Conservation (phyloP, 2,888 invertebrate species). For the Erebia aethiops region DNA sequence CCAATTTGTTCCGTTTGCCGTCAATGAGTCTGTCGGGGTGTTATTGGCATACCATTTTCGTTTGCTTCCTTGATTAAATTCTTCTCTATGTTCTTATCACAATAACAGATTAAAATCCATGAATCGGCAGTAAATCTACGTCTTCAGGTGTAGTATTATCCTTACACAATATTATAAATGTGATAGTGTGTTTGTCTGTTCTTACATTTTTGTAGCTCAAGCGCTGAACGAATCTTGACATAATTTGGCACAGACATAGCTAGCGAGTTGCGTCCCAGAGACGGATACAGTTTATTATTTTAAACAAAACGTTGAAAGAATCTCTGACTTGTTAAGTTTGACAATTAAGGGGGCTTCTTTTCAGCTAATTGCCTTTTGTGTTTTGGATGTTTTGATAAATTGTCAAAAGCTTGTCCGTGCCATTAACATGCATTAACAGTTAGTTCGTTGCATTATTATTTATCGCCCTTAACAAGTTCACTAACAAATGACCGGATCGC, state of each 20-base stretch:
- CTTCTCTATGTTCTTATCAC: slow-evolving; percentile 50
- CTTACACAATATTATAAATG: too few species aligned
- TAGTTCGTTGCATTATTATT: background rate
- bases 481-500: background rate
- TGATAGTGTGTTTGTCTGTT: too few species aligned
- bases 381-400: too few species aligned
- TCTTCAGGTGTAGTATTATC: background rate
- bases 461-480: background rate
- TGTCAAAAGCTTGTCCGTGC: background rate
- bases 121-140: background rate
- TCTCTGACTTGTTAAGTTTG: too few species aligned
- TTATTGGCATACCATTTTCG: slow-evolving; percentile 71
- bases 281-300: too few species aligned
- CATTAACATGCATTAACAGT: background rate
- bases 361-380: too few species aligned
- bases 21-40: slow-evolving; percentile 70
- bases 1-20: slow-evolving; percentile 73
- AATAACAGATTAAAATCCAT: background rate
- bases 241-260: too few species aligned
- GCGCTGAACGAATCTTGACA: too few species aligned
- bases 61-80: slow-evolving; percentile 78
- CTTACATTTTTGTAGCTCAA: too few species aligned
- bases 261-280: too few species aligned
- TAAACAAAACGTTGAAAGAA: too few species aligned
- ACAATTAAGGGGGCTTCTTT: too few species aligned